Evolutionary conservation across 37 sponge, comb jelly and placozoan species (phyloP), one percentile per base, ranked within the genome.

Genomic region (Axinella damicornis): DNA sequence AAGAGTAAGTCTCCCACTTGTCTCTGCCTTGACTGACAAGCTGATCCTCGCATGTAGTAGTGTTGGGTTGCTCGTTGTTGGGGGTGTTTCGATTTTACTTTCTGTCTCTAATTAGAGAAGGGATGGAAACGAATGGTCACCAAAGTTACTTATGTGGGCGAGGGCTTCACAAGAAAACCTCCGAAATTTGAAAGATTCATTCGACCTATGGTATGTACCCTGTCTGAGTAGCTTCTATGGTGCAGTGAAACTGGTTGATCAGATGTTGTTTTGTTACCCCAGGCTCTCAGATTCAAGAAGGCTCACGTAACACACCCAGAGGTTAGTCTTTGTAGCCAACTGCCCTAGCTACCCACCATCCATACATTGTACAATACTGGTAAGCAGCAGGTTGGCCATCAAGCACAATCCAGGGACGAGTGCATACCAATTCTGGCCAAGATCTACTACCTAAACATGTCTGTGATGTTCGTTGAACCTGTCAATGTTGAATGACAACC

Each of bases 261-360:
- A 24, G 19, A 0, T 13, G 4, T 69, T 46, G 46, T 4, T 46
- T 9, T 46, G 4, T 46, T 46, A 46, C 46, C 9, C 0, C 52
- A 92, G 93, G 98, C 87, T 52, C 84, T 99, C 0, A 65, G 99
- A 18, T 99, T 97, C 92, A 99, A 99, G 87, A 99, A 97, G 81
- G 99, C 99, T 16, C 99, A 99, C 64, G 98, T 99, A 19, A 99
- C 99, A 18, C 99, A 99, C 83, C 99, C 99, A 11, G 99, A 96
- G 83, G 92, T 91, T 13, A 21, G 56, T 24, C n/a, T n/a, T n/a
- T n/a, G n/a, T n/a, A n/a, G n/a, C n/a, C 21, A 25, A 30, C 58
- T 63, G 25, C 28, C 27, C 67, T 65, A 13, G 13, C 14, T 65
- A 13, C 25, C 67, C 30, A 27, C n/a, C n/a, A n/a, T n/a, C n/a